phyloP scores from a whole-genome alignment of 2,113 vertebrate species.

The Emberiza fucata region DNA sequence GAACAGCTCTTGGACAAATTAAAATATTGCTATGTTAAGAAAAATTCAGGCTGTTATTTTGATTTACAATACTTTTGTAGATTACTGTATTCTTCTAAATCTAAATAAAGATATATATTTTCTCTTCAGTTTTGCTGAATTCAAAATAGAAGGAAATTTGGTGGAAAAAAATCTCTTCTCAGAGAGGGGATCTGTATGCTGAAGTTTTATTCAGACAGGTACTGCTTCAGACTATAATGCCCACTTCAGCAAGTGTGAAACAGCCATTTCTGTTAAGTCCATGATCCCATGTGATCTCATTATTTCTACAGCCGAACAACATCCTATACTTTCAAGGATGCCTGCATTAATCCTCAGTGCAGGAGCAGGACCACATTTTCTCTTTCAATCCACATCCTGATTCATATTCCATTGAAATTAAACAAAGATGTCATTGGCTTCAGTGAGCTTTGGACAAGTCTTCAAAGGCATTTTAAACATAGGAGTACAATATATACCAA shows the following conservation, averaged over 20 bases:
- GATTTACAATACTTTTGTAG: neutral
- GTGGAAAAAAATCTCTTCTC: neutral
- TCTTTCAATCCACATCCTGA: neutral
- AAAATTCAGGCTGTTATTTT: neutral
- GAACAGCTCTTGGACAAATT: neutral
- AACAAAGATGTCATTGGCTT: conserved; percentile 22
- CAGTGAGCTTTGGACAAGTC: neutral
- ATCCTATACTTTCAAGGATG: neutral
- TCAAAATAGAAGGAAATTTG: neutral
- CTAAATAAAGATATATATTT: neutral
- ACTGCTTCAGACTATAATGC: neutral
- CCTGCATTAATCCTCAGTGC: neutral
- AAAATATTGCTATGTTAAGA: neutral
- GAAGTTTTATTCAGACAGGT: neutral
- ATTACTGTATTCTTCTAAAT: neutral
- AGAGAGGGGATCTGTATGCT: neutral
- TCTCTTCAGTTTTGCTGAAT: neutral
- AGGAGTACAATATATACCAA: neutral
- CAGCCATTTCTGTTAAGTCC: neutral
- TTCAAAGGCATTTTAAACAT: conserved; percentile 7
- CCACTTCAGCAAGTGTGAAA: neutral
- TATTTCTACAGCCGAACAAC: neutral
- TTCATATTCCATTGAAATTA: neutral
- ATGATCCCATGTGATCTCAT: neutral
- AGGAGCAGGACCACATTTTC: neutral